Evolutionary conservation across 2,888 invertebrate species (phyloP).

Genomic region (Uloborus plumipes): DNA sequence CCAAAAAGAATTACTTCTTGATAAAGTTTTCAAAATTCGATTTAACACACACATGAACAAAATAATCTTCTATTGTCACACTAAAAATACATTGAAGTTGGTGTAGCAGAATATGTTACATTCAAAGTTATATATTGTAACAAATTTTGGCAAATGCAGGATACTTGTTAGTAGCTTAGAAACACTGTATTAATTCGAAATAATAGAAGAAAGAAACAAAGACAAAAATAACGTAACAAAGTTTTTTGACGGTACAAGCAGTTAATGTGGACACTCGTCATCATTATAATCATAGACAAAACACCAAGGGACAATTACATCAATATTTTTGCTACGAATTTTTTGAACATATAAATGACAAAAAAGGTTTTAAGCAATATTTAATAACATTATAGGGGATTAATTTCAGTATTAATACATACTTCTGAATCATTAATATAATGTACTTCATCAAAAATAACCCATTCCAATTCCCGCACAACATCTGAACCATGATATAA

Average conservation of each 20-base stretch:
- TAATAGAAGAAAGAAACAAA: not conserved
- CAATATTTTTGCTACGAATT: not conserved
- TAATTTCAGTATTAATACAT: slow-evolving; percentile 65
- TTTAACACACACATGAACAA: no score
- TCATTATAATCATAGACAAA: not conserved
- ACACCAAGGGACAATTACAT: not conserved
- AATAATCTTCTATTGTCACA: no score
- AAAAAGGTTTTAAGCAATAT: not conserved
- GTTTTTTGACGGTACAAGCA: not conserved
- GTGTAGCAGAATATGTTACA: no score
- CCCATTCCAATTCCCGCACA: slow-evolving; percentile 96
- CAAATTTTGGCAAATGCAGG: no score
- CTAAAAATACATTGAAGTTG: no score
- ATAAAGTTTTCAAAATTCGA: no score
- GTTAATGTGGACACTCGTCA: not conserved
- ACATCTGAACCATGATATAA: slow-evolving; percentile 93
- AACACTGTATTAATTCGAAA: no score
- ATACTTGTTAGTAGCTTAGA: no score
- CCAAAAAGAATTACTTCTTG: no score
- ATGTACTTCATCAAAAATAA: slow-evolving; percentile 99
- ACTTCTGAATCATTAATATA: slow-evolving; percentile 97
- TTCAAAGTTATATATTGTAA: no score
- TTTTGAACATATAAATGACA: no score
- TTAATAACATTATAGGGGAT: not conserved
- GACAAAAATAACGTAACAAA: not conserved